Evolutionary conservation across 64 coral and sea anemone species (phyloP).

Genomic region (Dendronephthya gigantea): DNA sequence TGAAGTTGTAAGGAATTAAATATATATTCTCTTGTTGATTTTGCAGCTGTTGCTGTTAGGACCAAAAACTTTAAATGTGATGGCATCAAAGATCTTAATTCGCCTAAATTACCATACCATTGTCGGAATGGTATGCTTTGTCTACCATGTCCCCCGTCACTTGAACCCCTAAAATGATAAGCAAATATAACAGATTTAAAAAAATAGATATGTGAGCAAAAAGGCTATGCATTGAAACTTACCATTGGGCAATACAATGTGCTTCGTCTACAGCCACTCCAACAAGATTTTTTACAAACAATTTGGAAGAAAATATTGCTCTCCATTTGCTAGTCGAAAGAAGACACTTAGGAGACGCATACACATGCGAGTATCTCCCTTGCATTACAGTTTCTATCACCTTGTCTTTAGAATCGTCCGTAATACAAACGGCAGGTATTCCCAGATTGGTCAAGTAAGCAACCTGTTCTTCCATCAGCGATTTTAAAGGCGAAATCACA

Average conservation of each 20-base stretch:
- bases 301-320: background rate
- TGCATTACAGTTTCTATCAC: background rate
- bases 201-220: background rate
- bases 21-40: background rate
- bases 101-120: conserved; percentile 12
- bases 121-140: conserved; percentile 14
- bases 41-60: conserved; percentile 3
- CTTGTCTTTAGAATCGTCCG: background rate
- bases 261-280: conserved; percentile 13
- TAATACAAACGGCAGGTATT: conserved; percentile 10
- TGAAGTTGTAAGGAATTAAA: background rate
- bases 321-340: background rate
- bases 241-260: conserved; percentile 27
- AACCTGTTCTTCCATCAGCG: conserved; percentile 33
- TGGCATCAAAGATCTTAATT: background rate
- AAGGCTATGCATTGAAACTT: background rate
- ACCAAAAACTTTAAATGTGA: background rate
- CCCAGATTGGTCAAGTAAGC: background rate
- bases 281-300: background rate
- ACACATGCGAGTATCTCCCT: background rate
- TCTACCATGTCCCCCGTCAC: background rate
- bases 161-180: background rate
- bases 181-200: background rate
- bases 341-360: background rate
- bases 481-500: conserved; percentile 20